Evolutionary conservation across 2,113 vertebrate genomes (phyloP).

Genomic region (Microtus pennsylvanicus): DNA sequence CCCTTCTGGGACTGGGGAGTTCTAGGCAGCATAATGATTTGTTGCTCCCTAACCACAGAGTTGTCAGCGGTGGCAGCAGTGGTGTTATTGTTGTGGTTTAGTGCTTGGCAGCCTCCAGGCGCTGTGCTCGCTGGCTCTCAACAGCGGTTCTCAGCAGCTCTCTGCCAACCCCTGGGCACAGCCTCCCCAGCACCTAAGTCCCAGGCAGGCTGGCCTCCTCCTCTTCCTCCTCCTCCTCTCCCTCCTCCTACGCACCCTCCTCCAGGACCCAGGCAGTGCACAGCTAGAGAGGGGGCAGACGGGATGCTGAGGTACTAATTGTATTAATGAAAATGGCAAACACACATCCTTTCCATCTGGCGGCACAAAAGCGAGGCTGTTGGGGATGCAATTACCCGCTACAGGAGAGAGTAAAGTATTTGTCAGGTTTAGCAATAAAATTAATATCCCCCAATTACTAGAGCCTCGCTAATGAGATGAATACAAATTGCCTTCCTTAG

Average conservation of each 20-base stretch:
- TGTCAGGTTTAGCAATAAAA: slow-evolving; percentile 67
- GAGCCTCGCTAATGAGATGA: slow-evolving; percentile 55
- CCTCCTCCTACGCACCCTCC: neutral
- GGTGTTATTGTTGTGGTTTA: neutral
- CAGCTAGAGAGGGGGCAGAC: neutral
- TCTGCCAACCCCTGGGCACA: neutral
- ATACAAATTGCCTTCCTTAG: slow-evolving; percentile 52
- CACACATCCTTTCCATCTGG: slow-evolving; percentile 75
- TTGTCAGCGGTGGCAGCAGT: neutral
- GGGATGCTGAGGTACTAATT: slow-evolving; percentile 67
- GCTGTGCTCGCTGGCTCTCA: neutral
- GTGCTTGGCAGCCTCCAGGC: slow-evolving; percentile 12
- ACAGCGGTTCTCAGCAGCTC: neutral
- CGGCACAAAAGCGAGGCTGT: slow-evolving; percentile 69
- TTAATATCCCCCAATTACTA: slow-evolving; percentile 64
- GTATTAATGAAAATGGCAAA: slow-evolving; percentile 78
- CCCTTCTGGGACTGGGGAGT: neutral
- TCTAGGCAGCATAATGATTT: neutral
- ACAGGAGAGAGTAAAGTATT: slow-evolving; percentile 58
- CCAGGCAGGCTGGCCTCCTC: too few species aligned
- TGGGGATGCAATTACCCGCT: slow-evolving; percentile 65
- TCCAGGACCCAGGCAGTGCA: neutral
- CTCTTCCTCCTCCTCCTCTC: neutral
- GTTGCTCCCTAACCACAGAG: neutral
- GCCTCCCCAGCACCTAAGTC: neutral